Percentiles rank a stretch among this genome's conserved stretches.
Conservation (phyloP, 2,113 vertebrate genomes). For the Corynorhinus townsendii region DNA sequence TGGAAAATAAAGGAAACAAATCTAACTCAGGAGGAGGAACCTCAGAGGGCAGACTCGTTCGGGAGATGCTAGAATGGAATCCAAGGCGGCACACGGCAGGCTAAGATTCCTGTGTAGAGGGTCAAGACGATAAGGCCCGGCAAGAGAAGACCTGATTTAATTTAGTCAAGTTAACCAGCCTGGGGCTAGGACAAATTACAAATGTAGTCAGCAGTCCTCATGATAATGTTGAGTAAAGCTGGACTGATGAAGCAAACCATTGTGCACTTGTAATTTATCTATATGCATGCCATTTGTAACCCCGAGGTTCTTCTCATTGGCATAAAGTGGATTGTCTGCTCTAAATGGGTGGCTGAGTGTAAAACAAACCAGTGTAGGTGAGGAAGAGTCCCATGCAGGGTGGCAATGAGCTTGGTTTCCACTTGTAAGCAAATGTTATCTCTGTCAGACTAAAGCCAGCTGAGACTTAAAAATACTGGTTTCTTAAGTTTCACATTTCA, state of each 20-base stretch:
- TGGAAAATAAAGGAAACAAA: not conserved
- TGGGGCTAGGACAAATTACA: constrained; percentile 33
- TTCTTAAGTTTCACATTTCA: not conserved
- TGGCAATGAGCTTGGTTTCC: not conserved
- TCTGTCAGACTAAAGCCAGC: not conserved
- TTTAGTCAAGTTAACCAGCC: constrained; percentile 29
- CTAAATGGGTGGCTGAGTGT: not conserved
- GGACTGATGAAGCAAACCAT: constrained; percentile 23
- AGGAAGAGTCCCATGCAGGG: not conserved
- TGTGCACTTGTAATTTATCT: not conserved
- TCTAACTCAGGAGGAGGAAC: not conserved
- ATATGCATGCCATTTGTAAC: not conserved
- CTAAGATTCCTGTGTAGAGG: not conserved
- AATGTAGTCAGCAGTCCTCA: constrained; percentile 8
- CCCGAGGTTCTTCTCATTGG: not conserved
- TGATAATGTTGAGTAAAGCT: constrained; percentile 40
- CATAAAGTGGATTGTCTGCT: not conserved
- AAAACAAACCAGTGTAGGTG: not conserved
- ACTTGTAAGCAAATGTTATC: not conserved
- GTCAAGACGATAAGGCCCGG: not conserved
- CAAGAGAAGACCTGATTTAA: constrained; percentile 35
- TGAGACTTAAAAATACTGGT: not conserved
- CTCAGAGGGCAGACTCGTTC: not conserved
- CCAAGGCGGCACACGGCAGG: not conserved
- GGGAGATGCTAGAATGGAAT: not conserved